Evolutionary conservation across 2,888 invertebrate genomes (phyloP).

Genomic region (Eupithecia vulgata): DNA sequence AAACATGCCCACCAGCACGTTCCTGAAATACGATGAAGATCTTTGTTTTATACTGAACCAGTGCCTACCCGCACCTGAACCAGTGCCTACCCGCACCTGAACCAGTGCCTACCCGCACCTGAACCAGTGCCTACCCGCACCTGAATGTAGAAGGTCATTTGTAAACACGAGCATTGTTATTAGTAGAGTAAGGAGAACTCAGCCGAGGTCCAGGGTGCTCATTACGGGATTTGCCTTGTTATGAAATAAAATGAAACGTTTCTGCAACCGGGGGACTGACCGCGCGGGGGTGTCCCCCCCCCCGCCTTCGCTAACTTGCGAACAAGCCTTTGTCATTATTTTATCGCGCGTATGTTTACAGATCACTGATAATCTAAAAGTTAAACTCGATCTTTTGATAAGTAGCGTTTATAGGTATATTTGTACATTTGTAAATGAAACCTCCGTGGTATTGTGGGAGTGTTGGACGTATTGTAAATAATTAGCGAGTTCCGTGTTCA

Average conservation of each 20-base stretch:
- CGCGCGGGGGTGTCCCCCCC: conserved; percentile 34
- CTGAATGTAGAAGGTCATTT: too few relatives aligned
- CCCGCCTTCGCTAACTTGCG: not conserved
- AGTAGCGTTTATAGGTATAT: not conserved
- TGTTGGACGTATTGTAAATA: conserved; percentile 7
- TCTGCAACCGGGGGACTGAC: conserved; percentile 76
- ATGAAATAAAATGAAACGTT: conserved; percentile 84
- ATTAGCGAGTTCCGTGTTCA: conserved; percentile 12
- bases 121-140: too few relatives aligned
- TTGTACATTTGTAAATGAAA: not conserved
- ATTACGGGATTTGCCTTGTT: conserved; percentile 76
- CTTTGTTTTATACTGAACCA: not conserved
- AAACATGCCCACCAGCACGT: not conserved
- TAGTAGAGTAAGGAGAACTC: not conserved
- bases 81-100: too few relatives aligned
- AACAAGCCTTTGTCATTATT: conserved; percentile 44
- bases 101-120: too few relatives aligned
- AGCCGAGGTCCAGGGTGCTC: conserved; percentile 47
- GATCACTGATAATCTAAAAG: not conserved
- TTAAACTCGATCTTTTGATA: not conserved
- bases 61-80: too few relatives aligned
- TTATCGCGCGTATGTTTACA: conserved; percentile 15
- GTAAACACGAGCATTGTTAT: not conserved
- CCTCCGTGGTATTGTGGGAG: not conserved
- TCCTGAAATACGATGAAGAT: not conserved